A percentile compares a stretch with the other conserved stretches of the same genome.
Conservation (phyloP, 2,888 invertebrate species). For the Pollenia labialis region DNA sequence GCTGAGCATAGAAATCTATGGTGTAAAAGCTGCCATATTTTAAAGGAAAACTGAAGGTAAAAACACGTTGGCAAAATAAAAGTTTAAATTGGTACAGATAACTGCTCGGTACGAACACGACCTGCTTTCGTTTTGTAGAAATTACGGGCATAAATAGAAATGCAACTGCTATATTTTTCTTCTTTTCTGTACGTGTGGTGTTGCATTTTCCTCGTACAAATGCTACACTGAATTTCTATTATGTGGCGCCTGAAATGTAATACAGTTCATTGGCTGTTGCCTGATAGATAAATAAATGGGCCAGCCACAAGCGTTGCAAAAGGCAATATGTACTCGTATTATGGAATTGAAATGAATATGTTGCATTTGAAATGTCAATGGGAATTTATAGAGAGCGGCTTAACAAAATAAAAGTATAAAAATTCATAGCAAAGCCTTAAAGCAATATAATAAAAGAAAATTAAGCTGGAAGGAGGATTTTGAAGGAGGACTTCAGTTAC, state of each 20-base stretch:
- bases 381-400: conserved; percentile 66
- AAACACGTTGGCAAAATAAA: too few relatives aligned
- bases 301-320: conserved; percentile 27
- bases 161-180: neutral
- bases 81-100: too few relatives aligned
- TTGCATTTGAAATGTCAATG: conserved; percentile 70
- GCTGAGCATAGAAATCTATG: too few relatives aligned
- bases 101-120: too few relatives aligned
- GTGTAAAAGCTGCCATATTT: too few relatives aligned
- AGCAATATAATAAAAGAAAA: neutral
- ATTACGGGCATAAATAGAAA: too few relatives aligned
- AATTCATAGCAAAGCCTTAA: neutral
- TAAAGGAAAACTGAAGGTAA: too few relatives aligned
- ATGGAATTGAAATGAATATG: conserved; percentile 63
- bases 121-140: too few relatives aligned
- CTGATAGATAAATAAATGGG: conserved; percentile 29
- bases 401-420: conserved; percentile 26
- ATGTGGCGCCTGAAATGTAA: conserved; percentile 57
- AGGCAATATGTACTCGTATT: neutral
- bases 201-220: neutral
- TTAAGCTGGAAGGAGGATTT: neutral
- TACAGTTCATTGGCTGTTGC: neutral
- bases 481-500: conserved; percentile 20
- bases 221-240: conserved; percentile 29
- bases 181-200: neutral